A percentile compares a stretch with the other conserved stretches of the same genome.
phyloP scores from a whole-genome alignment of 92 coral and sea anemone genomes.

The Bergia sp. region DNA sequence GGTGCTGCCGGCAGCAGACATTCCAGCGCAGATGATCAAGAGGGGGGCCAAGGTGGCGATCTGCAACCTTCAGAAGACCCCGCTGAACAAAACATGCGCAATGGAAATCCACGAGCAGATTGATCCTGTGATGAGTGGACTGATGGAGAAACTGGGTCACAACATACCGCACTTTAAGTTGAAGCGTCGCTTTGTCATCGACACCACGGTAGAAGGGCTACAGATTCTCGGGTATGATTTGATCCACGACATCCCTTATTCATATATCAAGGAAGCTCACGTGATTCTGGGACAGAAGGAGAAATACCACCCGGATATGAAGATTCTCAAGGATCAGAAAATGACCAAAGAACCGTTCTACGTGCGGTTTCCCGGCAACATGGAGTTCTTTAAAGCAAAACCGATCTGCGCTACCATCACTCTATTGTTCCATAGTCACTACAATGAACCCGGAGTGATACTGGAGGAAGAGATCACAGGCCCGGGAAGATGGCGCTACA shows the following conservation, averaged over 20 bases:
- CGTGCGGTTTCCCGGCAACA: constrained; percentile 48
- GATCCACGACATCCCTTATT: constrained; percentile 68
- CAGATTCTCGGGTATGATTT: constrained; percentile 73
- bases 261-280: constrained; percentile 63
- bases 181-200: constrained; percentile 72
- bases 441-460: constrained; percentile 64
- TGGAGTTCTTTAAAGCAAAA: constrained; percentile 39
- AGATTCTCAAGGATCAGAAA: constrained; percentile 53
- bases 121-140: constrained; percentile 53
- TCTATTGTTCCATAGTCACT: constrained; percentile 73
- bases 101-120: constrained; percentile 64
- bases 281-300: constrained; percentile 55
- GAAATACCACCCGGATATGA: constrained; percentile 34
- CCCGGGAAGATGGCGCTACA: constrained; percentile 62
- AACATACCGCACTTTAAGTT: constrained; percentile 62
- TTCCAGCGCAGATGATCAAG: constrained; percentile 59
- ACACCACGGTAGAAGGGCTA: constrained; percentile 52
- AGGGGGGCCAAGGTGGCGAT: constrained; percentile 61
- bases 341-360: constrained; percentile 67
- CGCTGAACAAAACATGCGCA: constrained; percentile 54
- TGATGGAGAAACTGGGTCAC: constrained; percentile 57
- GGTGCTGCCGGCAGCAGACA: constrained; percentile 67
- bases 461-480: constrained; percentile 44
- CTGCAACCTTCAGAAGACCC: constrained; percentile 70
- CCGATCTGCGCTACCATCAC: constrained; percentile 52